Percentiles rank a stretch among this genome's conserved stretches.
phyloP scores from a whole-genome alignment of 1,140 invertebrate genomes.

The Halictus rubicundus region DNA sequence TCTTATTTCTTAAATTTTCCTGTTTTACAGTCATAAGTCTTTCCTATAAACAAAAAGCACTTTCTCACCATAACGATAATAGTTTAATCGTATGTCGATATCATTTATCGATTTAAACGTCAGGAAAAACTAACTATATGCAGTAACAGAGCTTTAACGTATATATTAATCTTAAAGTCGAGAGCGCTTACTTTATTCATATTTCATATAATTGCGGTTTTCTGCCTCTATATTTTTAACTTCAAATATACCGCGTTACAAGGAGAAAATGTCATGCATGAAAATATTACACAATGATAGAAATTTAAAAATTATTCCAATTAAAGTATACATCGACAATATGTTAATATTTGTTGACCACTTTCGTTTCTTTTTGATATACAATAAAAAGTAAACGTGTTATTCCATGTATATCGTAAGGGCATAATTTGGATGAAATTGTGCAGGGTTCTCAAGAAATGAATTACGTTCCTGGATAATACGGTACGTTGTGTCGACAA shows the following conservation, averaged over 20 bases:
- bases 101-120: background rate
- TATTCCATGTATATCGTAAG: background rate
- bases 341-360: background rate
- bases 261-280: constrained; percentile 14
- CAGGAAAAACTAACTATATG: background rate
- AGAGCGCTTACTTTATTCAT: background rate
- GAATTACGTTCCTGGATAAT: constrained; percentile 35
- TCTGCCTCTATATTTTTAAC: constrained; percentile 21
- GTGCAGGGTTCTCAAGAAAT: background rate
- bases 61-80: background rate
- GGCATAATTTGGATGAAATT: background rate
- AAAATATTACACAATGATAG: constrained; percentile 14
- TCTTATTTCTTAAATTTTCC: background rate
- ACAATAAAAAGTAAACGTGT: background rate
- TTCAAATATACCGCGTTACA: constrained; percentile 51
- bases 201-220: constrained; percentile 7
- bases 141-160: no score
- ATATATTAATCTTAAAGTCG: constrained; percentile 4
- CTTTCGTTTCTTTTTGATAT: background rate
- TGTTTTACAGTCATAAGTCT: no score
- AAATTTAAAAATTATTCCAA: background rate
- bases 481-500: constrained; percentile 42
- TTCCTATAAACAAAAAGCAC: background rate
- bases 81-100: background rate
- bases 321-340: no score